Evolutionary conservation across 2,888 invertebrate genomes (phyloP).

Genomic region (Andrena fulva): DNA sequence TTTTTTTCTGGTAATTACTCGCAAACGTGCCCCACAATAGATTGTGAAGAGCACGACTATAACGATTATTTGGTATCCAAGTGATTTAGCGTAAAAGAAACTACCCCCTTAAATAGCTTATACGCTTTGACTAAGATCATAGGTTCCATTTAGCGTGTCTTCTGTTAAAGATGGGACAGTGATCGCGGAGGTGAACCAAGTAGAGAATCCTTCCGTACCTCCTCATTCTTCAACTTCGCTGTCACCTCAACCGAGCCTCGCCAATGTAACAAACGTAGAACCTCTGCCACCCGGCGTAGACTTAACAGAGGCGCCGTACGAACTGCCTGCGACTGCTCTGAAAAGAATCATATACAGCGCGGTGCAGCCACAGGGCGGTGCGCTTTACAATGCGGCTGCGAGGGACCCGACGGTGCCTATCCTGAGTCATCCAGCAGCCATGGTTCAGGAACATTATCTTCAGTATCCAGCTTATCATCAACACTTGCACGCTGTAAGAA

Average conservation of each 20-base stretch:
- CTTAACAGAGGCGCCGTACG: conserved; percentile 83
- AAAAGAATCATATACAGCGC: conserved; percentile 79
- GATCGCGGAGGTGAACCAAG: conserved; percentile 32
- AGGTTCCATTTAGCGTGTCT: not conserved
- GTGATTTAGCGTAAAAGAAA: too few relatives aligned
- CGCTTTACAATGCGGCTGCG: conserved; percentile 80
- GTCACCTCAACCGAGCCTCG: conserved; percentile 72
- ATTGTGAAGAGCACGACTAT: too few relatives aligned
- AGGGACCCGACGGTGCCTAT: conserved; percentile 77
- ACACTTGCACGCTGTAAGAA: conserved; percentile 80
- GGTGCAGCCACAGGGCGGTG: conserved; percentile 76
- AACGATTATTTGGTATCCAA: too few relatives aligned
- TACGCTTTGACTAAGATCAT: not conserved
- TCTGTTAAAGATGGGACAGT: conserved; percentile 15
- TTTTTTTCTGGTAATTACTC: too few relatives aligned
- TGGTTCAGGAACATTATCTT: conserved; percentile 81
- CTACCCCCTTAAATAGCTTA: not conserved
- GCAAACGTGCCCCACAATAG: too few relatives aligned
- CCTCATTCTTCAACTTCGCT: conserved; percentile 70
- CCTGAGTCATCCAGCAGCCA: conserved; percentile 77
- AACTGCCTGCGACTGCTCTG: conserved; percentile 73
- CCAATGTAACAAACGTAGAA: conserved; percentile 78
- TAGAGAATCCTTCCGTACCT: conserved; percentile 50
- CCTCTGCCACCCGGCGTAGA: conserved; percentile 87
- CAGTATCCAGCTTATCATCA: conserved; percentile 82